phyloP scores from a whole-genome alignment of 2,797 vertebrate genomes.

The Crax fasciolata region DNA sequence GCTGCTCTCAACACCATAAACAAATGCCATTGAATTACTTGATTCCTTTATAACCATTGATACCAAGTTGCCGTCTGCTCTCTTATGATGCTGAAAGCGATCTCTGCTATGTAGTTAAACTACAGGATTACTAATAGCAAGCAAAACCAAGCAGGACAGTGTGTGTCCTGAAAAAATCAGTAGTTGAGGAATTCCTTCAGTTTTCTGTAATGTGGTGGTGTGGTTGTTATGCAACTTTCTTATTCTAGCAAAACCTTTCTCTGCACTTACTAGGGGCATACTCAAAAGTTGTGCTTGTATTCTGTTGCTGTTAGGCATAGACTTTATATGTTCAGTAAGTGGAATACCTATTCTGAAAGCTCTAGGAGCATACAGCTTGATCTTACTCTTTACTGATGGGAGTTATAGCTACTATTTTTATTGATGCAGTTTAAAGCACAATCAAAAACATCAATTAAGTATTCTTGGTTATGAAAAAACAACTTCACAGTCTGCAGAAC shows the following conservation, averaged over 20 bases:
- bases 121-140: neutral
- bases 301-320: neutral
- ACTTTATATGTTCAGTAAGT: neutral
- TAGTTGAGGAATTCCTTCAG: neutral
- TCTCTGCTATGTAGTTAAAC: neutral
- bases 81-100: neutral
- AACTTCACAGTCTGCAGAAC: neutral
- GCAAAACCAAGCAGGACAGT: neutral
- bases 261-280: neutral
- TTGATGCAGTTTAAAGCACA: neutral
- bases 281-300: neutral
- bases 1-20: neutral
- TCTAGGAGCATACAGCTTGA: neutral
- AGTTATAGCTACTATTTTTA: neutral
- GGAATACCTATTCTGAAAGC: neutral
- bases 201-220: neutral
- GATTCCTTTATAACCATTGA: neutral
- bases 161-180: neutral
- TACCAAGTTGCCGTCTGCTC: neutral
- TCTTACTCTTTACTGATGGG: neutral
- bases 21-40: neutral
- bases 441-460: neutral
- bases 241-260: neutral
- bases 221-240: neutral
- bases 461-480: neutral